Evolutionary conservation across 1,140 invertebrate genomes (phyloP), one percentile per base, ranked within the genome.

Genomic region (Pachypeltis micranthus): DNA sequence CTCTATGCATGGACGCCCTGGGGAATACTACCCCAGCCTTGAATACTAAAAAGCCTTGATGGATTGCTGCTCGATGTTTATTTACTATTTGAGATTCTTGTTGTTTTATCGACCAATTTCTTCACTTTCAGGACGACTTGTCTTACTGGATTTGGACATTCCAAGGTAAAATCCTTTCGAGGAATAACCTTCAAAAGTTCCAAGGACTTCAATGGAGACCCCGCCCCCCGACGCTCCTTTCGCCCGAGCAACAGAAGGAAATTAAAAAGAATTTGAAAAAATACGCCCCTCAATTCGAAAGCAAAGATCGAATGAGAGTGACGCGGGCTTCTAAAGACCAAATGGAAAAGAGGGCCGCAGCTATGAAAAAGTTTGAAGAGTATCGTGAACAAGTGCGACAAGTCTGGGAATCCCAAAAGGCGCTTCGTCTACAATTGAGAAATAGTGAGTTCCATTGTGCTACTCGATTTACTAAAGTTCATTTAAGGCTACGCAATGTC

Each of bases 201-300:
- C 93, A 92, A 69, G 93, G 97, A 75, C 85, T 98, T 67, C 77
- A 93, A 70, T 99, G 97, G 97, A 79, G 97, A 67, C 97, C 97
- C 21, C 80, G 96, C 56, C 94, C 94, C 0, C 84, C 89, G 1
- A 86, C 91, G 23, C 79, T 97, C 4, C 80, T 99, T 0, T 76
- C 83, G 1, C 81, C 87, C 47, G 83, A 87, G 44, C 85, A 91
- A 70, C 85, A 90, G 62, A 89, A 95, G 78, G 92, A 98, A 51
- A 94, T 98, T 64, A 95, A 93, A 75, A 98, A 97, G 80, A 98
- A 96, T 74, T 80, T 99, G 70, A 98, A 99, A 79, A 96, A 95
- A 72, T 98, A 96, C 79, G 93, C 91, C 62, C 83, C 88, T 2
- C 86, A 93, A 75, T 99, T 99, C 75, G 95, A 98, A 71, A 87